phyloP scores from a whole-genome alignment of 2,113 vertebrate genomes.

The Amia ocellicauda region DNA sequence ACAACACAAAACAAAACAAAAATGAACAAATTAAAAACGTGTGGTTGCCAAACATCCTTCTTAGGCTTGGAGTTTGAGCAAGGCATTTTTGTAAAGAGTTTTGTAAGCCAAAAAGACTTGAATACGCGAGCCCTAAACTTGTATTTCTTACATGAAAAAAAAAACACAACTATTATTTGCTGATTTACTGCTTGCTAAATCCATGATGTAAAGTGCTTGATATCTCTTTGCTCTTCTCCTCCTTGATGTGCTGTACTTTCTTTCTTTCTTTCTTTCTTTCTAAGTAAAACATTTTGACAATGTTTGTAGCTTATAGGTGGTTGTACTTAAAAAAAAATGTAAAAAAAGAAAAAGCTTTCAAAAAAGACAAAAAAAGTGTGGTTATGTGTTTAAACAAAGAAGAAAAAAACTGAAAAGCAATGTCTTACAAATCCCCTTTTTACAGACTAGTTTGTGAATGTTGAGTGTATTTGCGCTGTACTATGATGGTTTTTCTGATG shows the following conservation, averaged over 20 bases:
- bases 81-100: constrained; percentile 47
- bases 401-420: constrained; percentile 51
- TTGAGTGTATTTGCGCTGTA: constrained; percentile 60
- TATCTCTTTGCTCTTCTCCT: constrained; percentile 45
- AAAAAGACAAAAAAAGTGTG: constrained; percentile 73
- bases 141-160: constrained; percentile 36
- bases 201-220: constrained; percentile 52
- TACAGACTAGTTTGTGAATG: constrained; percentile 66
- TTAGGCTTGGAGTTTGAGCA: constrained; percentile 30
- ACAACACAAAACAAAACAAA: constrained; percentile 12
- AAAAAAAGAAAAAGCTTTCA: constrained; percentile 45
- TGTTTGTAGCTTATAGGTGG: constrained; percentile 85
- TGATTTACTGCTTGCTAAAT: constrained; percentile 51
- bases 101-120: constrained; percentile 23
- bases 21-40: constrained; percentile 9
- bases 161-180: constrained; percentile 7
- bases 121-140: constrained; percentile 38
- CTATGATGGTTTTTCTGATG: constrained; percentile 64
- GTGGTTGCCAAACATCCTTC: constrained; percentile 11
- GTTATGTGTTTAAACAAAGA: constrained; percentile 89
- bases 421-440: constrained; percentile 54
- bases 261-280: constrained; percentile 25
- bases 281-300: constrained; percentile 83
- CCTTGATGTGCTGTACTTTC: constrained; percentile 48
- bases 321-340: constrained; percentile 80